phyloP scores from a whole-genome alignment of 2,888 invertebrate species.

The Caenorhabditis auriculariae region DNA sequence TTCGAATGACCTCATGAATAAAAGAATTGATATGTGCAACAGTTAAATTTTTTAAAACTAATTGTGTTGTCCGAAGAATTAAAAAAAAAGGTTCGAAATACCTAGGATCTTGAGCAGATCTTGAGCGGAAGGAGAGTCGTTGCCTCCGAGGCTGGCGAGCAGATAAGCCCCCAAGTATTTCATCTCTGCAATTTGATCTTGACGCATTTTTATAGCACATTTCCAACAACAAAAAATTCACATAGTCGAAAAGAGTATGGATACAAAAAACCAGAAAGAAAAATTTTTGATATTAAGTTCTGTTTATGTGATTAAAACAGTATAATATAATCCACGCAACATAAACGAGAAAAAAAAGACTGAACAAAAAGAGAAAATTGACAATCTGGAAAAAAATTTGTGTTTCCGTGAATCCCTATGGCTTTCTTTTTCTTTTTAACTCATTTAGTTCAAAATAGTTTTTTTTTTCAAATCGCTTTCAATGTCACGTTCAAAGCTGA shows the following conservation, averaged over 20 bases:
- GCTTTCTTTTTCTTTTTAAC: too few relatives aligned
- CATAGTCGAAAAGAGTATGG: not conserved
- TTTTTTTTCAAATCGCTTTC: too few relatives aligned
- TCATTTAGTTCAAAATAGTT: too few relatives aligned
- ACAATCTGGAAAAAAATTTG: too few relatives aligned
- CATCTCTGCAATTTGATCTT: constrained; percentile 75
- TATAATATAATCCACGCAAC: not conserved
- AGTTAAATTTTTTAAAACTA: not conserved
- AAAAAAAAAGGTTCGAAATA: constrained; percentile 40
- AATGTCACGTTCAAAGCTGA: too few relatives aligned
- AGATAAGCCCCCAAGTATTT: constrained; percentile 99
- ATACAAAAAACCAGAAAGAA: not conserved
- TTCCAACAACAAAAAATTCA: not conserved
- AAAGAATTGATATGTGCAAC: constrained; percentile 1
- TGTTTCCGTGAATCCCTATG: too few relatives aligned
- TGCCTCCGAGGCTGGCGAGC: constrained; percentile 88
- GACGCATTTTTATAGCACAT: not conserved
- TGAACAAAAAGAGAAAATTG: too few relatives aligned
- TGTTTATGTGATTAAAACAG: not conserved
- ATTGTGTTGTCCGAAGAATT: not conserved
- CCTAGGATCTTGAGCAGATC: constrained; percentile 84
- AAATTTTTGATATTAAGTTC: not conserved
- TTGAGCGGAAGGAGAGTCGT: constrained; percentile 68
- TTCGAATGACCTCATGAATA: not conserved
- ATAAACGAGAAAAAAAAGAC: not conserved